These are phyloP conservation scores for Hoplias malabaricus DNA, from an alignment of 2,113 vertebrate species.

Conservation along the genomic window DNA sequence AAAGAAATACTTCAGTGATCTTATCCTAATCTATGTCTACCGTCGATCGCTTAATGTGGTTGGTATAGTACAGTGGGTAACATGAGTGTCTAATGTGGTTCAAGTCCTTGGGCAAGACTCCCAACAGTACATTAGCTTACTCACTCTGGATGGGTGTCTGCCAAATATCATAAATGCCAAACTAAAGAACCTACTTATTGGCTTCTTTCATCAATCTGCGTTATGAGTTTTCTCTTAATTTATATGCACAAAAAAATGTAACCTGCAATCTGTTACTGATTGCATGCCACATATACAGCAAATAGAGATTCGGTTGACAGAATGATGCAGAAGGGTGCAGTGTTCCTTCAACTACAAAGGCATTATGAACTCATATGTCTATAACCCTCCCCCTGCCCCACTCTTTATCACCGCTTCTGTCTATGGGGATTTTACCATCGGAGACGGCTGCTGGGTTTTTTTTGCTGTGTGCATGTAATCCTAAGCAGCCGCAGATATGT, in stretches of 20 bases:
- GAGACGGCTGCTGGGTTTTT: background rate
- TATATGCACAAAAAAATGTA: background rate
- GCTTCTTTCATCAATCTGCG: background rate
- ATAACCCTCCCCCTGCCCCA: background rate
- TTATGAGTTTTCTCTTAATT: background rate
- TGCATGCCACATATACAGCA: too few relatives aligned
- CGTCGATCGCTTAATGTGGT: too few relatives aligned
- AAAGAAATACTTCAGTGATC: background rate
- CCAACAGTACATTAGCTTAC: too few relatives aligned
- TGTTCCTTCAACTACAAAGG: background rate
- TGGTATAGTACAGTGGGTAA: too few relatives aligned
- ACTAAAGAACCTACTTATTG: background rate
- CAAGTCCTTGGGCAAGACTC: too few relatives aligned
- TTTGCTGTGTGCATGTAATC: conserved; percentile 1
- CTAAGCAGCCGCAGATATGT: background rate
- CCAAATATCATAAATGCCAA: background rate
- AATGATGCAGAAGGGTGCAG: background rate
- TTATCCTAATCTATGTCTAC: background rate
- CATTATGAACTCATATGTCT: background rate
- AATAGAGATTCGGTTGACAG: background rate
- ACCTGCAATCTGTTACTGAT: too few relatives aligned
- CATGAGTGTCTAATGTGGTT: too few relatives aligned
- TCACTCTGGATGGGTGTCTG: too few relatives aligned
- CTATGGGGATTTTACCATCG: background rate
- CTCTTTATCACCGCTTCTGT: background rate